Conservation (phyloP, 2,113 vertebrate species). For the Corapipo altera region DNA sequence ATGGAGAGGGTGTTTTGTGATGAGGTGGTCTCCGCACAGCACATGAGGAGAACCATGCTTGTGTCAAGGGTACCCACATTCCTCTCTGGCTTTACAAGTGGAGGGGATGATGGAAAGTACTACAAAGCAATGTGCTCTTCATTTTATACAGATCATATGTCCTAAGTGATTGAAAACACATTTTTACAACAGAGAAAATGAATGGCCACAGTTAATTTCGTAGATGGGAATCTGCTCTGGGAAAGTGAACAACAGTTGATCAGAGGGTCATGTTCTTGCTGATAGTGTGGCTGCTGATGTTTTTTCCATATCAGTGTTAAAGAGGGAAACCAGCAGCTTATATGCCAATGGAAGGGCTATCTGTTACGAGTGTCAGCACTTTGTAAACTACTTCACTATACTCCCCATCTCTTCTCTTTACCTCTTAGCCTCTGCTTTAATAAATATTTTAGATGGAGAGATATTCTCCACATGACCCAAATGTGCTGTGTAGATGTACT, state of each 20-base stretch:
- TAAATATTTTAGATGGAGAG: conserved; percentile 22
- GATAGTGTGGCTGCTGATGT: conserved; percentile 7
- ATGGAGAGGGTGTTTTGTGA: neutral
- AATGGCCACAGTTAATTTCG: neutral
- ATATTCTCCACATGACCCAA: neutral
- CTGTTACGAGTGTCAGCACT: conserved; percentile 45
- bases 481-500: neutral
- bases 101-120: neutral
- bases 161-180: neutral
- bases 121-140: neutral
- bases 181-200: conserved; percentile 14
- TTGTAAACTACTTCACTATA: conserved; percentile 40
- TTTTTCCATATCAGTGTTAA: conserved; percentile 33
- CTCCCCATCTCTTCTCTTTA: neutral
- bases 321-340: conserved; percentile 48
- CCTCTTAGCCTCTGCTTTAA: neutral
- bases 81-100: neutral
- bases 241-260: neutral
- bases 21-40: neutral
- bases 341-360: neutral
- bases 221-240: neutral
- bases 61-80: neutral
- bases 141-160: neutral
- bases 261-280: neutral
- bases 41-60: neutral